Conservation (phyloP, 2,113 vertebrate species). For the Cebus imitator region DNA sequence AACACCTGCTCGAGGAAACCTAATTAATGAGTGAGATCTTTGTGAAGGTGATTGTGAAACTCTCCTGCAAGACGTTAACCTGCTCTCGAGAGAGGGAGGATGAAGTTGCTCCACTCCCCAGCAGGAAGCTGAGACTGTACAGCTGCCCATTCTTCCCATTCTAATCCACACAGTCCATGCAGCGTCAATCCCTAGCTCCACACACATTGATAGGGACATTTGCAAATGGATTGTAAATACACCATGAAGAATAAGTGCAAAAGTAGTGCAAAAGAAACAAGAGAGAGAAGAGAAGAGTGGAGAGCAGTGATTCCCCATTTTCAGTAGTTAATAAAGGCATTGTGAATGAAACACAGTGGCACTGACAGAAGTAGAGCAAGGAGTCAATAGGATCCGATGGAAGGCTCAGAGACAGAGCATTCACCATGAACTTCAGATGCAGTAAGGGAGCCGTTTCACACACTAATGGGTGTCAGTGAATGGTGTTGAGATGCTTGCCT, state of each 20-base stretch:
- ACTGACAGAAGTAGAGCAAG: accelerated
- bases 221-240: neutral
- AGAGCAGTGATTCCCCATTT: neutral
- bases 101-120: neutral
- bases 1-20: neutral
- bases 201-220: too few species aligned
- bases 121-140: neutral
- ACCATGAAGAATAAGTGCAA: neutral
- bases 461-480: too few species aligned
- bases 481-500: neutral
- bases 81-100: neutral
- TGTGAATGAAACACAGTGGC: accelerated
- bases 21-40: accelerated
- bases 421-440: neutral
- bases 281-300: too few species aligned
- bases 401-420: neutral
- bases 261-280: neutral
- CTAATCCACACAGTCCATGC: accelerated
- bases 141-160: accelerated
- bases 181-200: neutral
- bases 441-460: neutral
- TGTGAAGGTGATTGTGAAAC: neutral
- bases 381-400: accelerated
- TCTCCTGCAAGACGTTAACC: accelerated
- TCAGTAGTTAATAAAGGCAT: accelerated